A percentile compares a stretch with the other conserved stretches of the same genome.
These are phyloP conservation scores for Nemopilema nomurai DNA, from an alignment of 30 jellyfish, hydroid and myxozoan genomes.

Conservation along the genomic window DNA sequence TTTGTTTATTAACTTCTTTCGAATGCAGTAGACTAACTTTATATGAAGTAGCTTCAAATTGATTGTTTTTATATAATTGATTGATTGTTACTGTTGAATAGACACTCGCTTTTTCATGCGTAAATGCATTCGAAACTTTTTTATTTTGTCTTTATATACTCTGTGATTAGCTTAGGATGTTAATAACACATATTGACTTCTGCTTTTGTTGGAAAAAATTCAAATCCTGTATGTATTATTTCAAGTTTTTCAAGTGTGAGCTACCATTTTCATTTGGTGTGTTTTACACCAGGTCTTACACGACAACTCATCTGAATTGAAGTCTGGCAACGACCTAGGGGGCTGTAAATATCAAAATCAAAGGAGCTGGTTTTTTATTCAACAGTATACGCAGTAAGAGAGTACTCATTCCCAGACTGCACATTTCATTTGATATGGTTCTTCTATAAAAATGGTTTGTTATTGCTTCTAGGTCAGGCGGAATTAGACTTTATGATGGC, in stretches of 20 bases:
- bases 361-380: background rate
- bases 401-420: background rate
- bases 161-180: no score
- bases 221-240: no score
- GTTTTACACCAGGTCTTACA: background rate
- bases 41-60: background rate
- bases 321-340: background rate
- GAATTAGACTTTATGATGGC: background rate
- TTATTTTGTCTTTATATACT: background rate
- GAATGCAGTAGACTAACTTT: background rate
- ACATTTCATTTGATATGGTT: background rate
- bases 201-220: no score
- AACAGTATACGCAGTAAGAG: background rate
- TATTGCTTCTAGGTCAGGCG: no score
- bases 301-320: conserved; percentile 23
- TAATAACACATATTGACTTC: no score
- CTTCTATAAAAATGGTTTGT: background rate
- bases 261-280: conserved; percentile 13
- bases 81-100: background rate
- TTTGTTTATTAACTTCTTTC: background rate
- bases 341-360: background rate
- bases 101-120: background rate
- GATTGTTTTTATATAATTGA: background rate
- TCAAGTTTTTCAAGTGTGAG: background rate
- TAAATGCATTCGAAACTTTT: background rate